Base-by-base conservation (phyloP, 1,140 invertebrate species). In the Acromyrmex heyeri region DNA sequence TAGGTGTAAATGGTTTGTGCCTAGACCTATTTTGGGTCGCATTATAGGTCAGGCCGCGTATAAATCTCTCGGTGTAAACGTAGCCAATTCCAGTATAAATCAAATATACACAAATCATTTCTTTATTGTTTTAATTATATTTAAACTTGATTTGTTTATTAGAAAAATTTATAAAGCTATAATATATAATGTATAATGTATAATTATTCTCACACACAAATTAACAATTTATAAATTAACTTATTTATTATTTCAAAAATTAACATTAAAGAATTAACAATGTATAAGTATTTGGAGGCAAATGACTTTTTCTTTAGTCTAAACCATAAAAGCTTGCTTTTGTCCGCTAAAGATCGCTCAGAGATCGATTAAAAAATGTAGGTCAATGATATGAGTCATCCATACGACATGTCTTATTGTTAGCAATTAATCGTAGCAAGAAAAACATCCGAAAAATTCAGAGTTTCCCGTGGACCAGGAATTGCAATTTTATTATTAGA, bases 401-500 rank as follows among this genome's bases (percentile, higher is more conserved):
- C 12, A 14, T 57, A 57, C 14, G 27, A 73, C 61, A 72, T 10
- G 38, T 21, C 14, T 38, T 21, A 16, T 55, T 55, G 18, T n/a
- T 55, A 50, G 79, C 55, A 73, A 83, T 73, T 83, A 81, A 81
- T 59, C 34, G n/a, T 30, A 24, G 27, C 14, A 27, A 61, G 44
- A 34, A 75, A 50, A 75, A 48, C 18, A 73, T 75, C 12, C 14
- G 27, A 50, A 62, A 75, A 83, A 61, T 83, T 61, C 38, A 30
- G 44, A 76, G 34, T 48, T 62, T 44, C 38, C 16, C 10, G 12
- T 3, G n/a, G 14, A 75, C 65, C 34, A 30, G 53, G 4, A 34
- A 59, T 44, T 48, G 61, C 59, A 50, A 67, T 88, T 91, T 86
- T 83, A 67, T 90, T 82, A 86, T 91, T 69, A 57, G 48, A 61